A percentile compares a stretch with the other conserved stretches of the same genome.
These are phyloP conservation scores for Pitangus sulphuratus DNA, from an alignment of 2,797 vertebrate species.

Conservation along the genomic window DNA sequence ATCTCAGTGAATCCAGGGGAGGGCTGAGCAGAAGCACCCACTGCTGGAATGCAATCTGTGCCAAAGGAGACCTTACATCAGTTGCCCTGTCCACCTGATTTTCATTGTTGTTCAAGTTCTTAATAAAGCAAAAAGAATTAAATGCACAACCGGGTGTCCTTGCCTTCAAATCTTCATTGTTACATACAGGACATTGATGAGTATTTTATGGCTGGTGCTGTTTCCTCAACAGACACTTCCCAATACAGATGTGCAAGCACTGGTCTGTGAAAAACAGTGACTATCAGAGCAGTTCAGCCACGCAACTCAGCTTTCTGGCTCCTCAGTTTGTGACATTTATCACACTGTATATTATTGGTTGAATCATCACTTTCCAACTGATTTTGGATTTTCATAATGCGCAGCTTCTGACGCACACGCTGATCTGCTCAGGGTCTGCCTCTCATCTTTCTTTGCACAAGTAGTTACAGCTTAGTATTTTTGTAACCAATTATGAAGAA, in stretches of 20 bases:
- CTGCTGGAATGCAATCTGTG: not conserved
- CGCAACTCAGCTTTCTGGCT: not conserved
- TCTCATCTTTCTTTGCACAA: not conserved
- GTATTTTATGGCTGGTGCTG: conserved; percentile 18
- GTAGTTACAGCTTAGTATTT: conserved; percentile 32
- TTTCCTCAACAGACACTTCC: conserved; percentile 1
- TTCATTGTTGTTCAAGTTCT: not conserved
- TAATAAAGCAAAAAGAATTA: not conserved
- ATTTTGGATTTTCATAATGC: not conserved
- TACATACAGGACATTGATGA: not conserved
- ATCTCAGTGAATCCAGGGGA: not conserved
- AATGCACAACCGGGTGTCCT: conserved; percentile 2
- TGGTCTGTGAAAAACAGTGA: not conserved
- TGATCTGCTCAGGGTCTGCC: not conserved
- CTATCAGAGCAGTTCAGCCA: conserved; percentile 15
- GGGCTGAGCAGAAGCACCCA: not conserved
- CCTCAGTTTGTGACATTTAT: not conserved
- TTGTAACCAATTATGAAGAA: conserved; percentile 52
- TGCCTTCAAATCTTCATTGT: not conserved
- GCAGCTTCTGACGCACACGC: not conserved
- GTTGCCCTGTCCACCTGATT: not conserved
- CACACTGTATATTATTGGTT: not conserved
- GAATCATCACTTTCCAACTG: not conserved
- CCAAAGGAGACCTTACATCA: not conserved
- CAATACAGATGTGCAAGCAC: not conserved